These are phyloP conservation scores for Geotrupes spiniger DNA, from an alignment of 2,888 invertebrate species.

Conservation along the genomic window DNA sequence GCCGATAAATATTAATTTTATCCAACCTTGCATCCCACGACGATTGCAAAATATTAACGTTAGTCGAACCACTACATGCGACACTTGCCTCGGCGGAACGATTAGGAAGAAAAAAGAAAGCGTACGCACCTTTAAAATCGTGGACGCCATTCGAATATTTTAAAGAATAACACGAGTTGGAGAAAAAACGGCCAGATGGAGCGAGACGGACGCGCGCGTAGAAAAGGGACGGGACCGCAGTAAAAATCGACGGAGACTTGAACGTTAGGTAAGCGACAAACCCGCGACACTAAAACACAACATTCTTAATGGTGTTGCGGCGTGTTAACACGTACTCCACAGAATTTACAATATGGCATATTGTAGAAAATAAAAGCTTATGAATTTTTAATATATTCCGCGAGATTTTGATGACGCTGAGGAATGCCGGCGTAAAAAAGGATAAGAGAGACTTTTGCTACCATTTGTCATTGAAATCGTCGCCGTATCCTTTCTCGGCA, in stretches of 20 bases:
- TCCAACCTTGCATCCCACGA: constrained; percentile 5
- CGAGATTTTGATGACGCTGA: not conserved
- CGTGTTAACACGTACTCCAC: constrained; percentile 37
- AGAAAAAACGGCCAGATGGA: constrained; percentile 17
- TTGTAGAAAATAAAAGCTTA: constrained; percentile 5
- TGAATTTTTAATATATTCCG: not conserved
- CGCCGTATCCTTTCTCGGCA: too few relatives aligned
- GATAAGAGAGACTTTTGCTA: too few relatives aligned
- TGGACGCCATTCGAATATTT: not conserved
- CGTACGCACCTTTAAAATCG: not conserved
- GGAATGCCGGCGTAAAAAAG: too few relatives aligned
- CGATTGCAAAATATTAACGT: not conserved
- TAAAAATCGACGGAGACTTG: constrained; percentile 29
- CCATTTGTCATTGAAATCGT: too few relatives aligned
- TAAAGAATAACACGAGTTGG: not conserved
- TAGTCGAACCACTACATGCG: not conserved
- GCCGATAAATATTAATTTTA: constrained; percentile 1
- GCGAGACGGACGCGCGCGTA: constrained; percentile 1
- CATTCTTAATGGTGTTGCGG: constrained; percentile 35
- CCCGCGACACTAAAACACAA: constrained; percentile 24
- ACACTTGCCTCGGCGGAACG: not conserved
- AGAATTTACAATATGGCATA: constrained; percentile 27
- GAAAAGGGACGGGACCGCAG: constrained; percentile 12
- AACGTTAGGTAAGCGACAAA: constrained; percentile 30
- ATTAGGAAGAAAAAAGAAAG: not conserved